Conservation (phyloP, 2,888 invertebrate species). For the Idaea dimidiata region DNA sequence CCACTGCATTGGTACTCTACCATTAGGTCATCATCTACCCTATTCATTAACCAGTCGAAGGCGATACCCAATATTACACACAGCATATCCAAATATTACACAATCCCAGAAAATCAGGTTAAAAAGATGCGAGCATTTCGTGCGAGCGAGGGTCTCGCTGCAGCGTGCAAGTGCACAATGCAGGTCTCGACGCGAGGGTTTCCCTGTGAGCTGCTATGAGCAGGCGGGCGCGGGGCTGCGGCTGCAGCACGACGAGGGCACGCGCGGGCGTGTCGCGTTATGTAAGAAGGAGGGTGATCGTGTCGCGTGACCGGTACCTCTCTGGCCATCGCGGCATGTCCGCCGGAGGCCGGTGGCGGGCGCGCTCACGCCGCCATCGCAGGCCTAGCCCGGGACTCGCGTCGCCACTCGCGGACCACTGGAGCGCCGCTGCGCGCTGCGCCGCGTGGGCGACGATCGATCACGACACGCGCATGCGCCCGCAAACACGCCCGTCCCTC, state of each 20-base stretch:
- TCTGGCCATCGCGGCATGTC: conserved; percentile 87
- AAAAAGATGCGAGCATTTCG: conserved; percentile 34
- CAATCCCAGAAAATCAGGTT: conserved; percentile 2
- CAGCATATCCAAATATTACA: not conserved
- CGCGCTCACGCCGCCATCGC: conserved; percentile 79
- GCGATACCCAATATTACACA: not conserved
- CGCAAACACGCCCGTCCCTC: conserved; percentile 41
- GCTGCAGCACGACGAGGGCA: conserved; percentile 9
- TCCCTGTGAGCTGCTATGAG: conserved; percentile 26
- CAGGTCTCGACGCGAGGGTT: conserved; percentile 53
- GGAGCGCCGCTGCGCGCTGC: conserved; percentile 56
- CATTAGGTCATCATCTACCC: conserved; percentile 4
- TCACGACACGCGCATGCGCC: conserved; percentile 51
- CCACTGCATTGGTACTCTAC: conserved; percentile 5
- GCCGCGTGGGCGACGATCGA: conserved; percentile 62
- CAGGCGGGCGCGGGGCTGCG: conserved; percentile 13
- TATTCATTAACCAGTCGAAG: conserved; percentile 5
- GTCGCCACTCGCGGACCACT: conserved; percentile 66
- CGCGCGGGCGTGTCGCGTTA: conserved; percentile 59
- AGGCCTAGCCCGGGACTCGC: conserved; percentile 73
- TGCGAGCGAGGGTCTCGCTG: conserved; percentile 54
- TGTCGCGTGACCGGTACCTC: conserved; percentile 78
- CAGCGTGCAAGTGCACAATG: conserved; percentile 66
- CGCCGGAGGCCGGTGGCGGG: conserved; percentile 81
- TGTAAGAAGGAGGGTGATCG: conserved; percentile 54